Percentiles rank a stretch among this genome's conserved stretches.
Conservation (phyloP, 1,140 invertebrate genomes). For the Medauroidea extradentata region DNA sequence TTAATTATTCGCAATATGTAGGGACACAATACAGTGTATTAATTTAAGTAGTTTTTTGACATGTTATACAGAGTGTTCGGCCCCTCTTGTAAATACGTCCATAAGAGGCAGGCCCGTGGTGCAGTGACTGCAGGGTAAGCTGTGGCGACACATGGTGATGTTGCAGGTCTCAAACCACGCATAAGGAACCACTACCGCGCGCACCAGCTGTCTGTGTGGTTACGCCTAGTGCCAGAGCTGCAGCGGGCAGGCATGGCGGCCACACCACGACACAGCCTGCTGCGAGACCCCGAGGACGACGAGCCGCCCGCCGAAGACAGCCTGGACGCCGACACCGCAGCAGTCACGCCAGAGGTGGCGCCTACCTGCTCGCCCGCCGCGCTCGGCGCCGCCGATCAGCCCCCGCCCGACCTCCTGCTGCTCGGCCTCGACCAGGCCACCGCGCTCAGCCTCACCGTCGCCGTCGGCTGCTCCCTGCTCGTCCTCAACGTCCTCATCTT, state of each 20-base stretch:
- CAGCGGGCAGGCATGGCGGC: constrained; percentile 85
- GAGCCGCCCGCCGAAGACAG: constrained; percentile 24
- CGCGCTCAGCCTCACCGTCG: constrained; percentile 79
- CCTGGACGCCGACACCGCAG: constrained; percentile 16
- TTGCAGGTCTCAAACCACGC: constrained; percentile 78
- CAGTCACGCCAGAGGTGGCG: constrained; percentile 41
- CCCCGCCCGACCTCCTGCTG: constrained; percentile 62
- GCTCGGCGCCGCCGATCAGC: constrained; percentile 12
- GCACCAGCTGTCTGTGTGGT: constrained; percentile 91
- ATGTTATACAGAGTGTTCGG: too few species aligned
- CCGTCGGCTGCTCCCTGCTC: constrained; percentile 80
- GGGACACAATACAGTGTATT: too few species aligned
- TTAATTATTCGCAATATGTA: too few species aligned
- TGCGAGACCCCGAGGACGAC: constrained; percentile 69
- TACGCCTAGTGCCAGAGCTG: constrained; percentile 86
- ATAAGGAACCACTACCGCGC: constrained; percentile 92
- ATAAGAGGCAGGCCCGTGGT: too few species aligned
- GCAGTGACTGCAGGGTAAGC: too few species aligned
- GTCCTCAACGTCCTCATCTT: constrained; percentile 84
- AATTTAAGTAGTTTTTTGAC: too few species aligned
- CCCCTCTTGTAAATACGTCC: too few species aligned
- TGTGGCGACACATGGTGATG: too few species aligned
- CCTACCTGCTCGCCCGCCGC: too few species aligned
- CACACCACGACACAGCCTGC: constrained; percentile 75
- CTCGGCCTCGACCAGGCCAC: constrained; percentile 75